Base-by-base conservation (phyloP, 2,888 invertebrate genomes). In the Watsonalla binaria region DNA sequence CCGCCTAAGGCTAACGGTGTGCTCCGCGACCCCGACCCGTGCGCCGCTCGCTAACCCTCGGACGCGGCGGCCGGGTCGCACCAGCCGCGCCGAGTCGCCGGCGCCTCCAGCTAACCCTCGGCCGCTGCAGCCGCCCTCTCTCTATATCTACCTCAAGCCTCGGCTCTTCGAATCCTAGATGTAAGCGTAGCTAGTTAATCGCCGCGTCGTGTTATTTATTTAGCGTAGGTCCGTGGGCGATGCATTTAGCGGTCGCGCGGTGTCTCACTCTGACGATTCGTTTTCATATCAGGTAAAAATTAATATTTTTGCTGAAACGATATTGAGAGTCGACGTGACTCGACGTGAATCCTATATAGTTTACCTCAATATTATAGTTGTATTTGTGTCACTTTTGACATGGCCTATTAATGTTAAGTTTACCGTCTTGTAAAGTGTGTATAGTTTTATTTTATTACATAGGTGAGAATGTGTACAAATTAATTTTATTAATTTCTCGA, bases 401-500 rank as follows among this genome's bases (percentile, higher is more conserved):
- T 82, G 88, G 90, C 89, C 90, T 90, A 90, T 86, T 90, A 89
- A 82, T 78, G 71, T 88, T 90, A 90, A 89, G 88, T 85, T 80
- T 86, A 86, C 72, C 65, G 65, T 80, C 62, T 89, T 84, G 84
- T 86, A 80, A 82, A 80, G 79, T 83, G 83, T 86, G 85, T 82
- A 82, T 80, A 82, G 75, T 72, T 79, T 78, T 72, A 68, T 78
- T 24, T 24, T 71, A 69, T 70, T 72, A 72, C 73, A 68, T 78
- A 79, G 76, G 68, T 80, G 84, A 82, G 78, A 75, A 78, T 70
- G 82, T 87, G 85, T 88, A 85, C 88, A 84, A 87, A 83, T 85
- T 82, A 80, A 76, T 81, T 80, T 80, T 78, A 80, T 81, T 80
- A 68, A 74, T 79, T 77, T 77, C 71, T 74, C 71, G 73, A 76